Evolutionary conservation across 2,888 invertebrate genomes (phyloP).

Genomic region (Caradrina kadenii): DNA sequence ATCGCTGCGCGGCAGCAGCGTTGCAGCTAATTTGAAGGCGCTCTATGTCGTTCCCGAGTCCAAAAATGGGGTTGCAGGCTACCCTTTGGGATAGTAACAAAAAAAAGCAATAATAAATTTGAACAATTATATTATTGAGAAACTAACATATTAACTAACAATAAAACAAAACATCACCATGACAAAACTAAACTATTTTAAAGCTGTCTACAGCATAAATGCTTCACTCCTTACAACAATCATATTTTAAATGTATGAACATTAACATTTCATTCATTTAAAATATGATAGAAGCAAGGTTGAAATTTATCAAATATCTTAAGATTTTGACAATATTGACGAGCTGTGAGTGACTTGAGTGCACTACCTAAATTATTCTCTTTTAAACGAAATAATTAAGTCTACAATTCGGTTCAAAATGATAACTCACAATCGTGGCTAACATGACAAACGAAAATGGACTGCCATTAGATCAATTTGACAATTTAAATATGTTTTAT

Average conservation of each 20-base stretch:
- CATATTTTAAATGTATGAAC: slow-evolving; percentile 32
- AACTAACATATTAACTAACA: slow-evolving; percentile 81
- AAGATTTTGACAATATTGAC: slow-evolving; percentile 1
- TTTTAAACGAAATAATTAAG: slow-evolving; percentile 4
- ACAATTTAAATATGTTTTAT: slow-evolving; percentile 17
- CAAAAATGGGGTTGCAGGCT: neutral
- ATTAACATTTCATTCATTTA: slow-evolving; percentile 14
- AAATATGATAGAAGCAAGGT: slow-evolving; percentile 2
- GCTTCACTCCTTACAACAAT: slow-evolving; percentile 62
- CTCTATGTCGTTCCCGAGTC: too few species aligned
- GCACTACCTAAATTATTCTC: slow-evolving; percentile 2
- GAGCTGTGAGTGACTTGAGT: slow-evolving; percentile 24
- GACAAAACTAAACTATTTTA: slow-evolving; percentile 81
- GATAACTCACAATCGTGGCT: slow-evolving; percentile 11
- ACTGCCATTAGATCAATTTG: slow-evolving; percentile 30
- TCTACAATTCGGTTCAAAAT: slow-evolving; percentile 24
- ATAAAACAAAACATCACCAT: slow-evolving; percentile 74
- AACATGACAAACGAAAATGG: neutral
- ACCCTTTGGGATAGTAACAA: neutral
- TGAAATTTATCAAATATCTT: slow-evolving; percentile 22
- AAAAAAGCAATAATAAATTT: slow-evolving; percentile 59
- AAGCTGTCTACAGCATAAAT: slow-evolving; percentile 86
- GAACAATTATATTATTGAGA: slow-evolving; percentile 79
- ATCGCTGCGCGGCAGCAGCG: too few species aligned
- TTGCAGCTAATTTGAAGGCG: too few species aligned